Evolutionary conservation across 64 coral and sea anemone genomes (phyloP).

Genomic region (Montipora foliosa): DNA sequence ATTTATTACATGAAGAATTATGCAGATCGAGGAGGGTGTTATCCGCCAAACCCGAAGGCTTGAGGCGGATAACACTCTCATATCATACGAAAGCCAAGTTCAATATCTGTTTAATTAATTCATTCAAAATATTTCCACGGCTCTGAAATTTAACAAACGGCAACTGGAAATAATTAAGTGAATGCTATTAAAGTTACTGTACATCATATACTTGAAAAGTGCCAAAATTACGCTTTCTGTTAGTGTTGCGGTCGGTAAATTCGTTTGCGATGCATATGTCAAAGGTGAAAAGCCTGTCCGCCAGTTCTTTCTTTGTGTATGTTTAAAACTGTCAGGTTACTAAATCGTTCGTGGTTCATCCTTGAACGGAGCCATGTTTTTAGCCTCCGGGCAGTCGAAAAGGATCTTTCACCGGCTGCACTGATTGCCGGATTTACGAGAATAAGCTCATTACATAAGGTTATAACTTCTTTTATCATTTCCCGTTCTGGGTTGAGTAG

Average conservation of each 20-base stretch:
- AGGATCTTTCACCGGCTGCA: constrained; percentile 57
- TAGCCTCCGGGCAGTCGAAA: constrained; percentile 58
- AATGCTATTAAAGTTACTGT: neutral
- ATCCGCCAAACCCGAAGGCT: neutral
- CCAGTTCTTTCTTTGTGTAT: constrained; percentile 51
- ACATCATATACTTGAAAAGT: constrained; percentile 18
- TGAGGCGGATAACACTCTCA: too few species aligned
- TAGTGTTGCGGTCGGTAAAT: constrained; percentile 51
- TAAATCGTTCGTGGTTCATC: constrained; percentile 63
- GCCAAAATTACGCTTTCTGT: constrained; percentile 9
- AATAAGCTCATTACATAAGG: neutral
- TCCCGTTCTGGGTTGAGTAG: neutral
- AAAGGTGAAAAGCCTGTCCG: constrained; percentile 21
- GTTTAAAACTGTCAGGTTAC: constrained; percentile 48
- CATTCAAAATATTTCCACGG: too few species aligned
- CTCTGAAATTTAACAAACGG: too few species aligned
- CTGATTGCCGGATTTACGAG: constrained; percentile 54
- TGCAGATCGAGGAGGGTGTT: too few species aligned
- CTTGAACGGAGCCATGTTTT: constrained; percentile 68
- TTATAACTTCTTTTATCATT: constrained; percentile 23
- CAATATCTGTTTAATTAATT: too few species aligned
- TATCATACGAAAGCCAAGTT: too few species aligned
- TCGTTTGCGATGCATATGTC: constrained; percentile 29
- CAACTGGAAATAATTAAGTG: neutral
- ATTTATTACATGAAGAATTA: too few species aligned